Evolutionary conservation across 2,888 invertebrate species (phyloP), one percentile per base, ranked within the genome.

Genomic region (Ennomos erosarius): DNA sequence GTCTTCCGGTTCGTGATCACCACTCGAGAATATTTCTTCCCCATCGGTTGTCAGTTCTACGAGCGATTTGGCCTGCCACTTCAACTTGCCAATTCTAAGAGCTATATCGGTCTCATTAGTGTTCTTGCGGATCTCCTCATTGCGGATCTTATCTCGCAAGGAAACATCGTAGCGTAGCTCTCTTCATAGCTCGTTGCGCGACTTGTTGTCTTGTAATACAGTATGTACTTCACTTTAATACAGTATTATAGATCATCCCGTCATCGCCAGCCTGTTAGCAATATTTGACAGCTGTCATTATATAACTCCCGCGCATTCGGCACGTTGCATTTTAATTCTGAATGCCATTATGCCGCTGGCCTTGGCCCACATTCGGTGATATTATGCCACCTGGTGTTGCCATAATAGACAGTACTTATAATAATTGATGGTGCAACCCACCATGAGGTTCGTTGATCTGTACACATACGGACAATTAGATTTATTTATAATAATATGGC

Each of bases 351-450:
- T 61, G 42, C 38, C 13, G 43, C 34, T 61, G 65, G 64, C 70
- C 69, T 71, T 71, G 71, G 65, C 70, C 64, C 55, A 57, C 55
- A 62, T 58, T 52, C 38, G 53, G 55, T 46, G 43, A 55, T 60
- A 56, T 63, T 66, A 64, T 62, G 67, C 64, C 67, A 69, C 62
- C 56, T 53, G 57, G 53, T 61, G 60, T 64, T 65, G 61, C 62
- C 57, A 59, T 69, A 58, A 65, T 63, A 62, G 44, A 57, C 26
- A 26, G 26, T 26, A 26, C 6, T 26, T 26, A 26, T 61, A 66
- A 59, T 64, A 62, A 68, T 69, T 74, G 69, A 62, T 75, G 68
- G 55, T 55, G 73, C 65, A 74, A 76, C 67, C 36, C 39, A 62
- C 57, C 58, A 65, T 61, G 49, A 43, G 49, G 65, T 65, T 68